phyloP scores from a whole-genome alignment of 2,113 vertebrate species.

The Coturnix japonica region DNA sequence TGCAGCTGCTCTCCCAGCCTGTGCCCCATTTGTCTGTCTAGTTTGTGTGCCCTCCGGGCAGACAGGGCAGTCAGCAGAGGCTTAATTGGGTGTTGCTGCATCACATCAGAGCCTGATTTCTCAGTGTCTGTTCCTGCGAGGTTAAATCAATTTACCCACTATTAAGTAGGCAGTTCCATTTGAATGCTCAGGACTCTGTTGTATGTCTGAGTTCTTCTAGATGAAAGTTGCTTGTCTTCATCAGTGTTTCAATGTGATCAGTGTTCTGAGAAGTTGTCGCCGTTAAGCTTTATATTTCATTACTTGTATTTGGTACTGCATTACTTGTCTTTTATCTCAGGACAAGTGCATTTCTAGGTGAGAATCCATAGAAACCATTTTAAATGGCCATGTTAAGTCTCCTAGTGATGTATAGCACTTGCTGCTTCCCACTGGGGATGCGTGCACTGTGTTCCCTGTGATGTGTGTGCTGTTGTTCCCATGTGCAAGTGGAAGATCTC shows the following conservation, averaged over 20 bases:
- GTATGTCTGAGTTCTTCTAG: not conserved
- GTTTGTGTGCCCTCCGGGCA: not conserved
- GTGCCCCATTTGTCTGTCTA: not conserved
- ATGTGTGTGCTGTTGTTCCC: not conserved
- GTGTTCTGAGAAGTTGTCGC: not conserved
- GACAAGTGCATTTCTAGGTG: not conserved
- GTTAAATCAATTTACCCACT: not conserved
- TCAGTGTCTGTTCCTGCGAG: not conserved
- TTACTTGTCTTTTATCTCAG: not conserved
- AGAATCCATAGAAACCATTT: not conserved
- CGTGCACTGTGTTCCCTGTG: not conserved
- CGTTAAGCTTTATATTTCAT: not conserved
- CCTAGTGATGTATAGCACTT: not conserved
- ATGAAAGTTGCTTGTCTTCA: conserved; percentile 23
- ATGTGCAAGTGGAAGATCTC: not conserved
- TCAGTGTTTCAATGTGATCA: not conserved
- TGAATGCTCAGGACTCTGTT: conserved; percentile 22
- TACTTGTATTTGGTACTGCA: not conserved
- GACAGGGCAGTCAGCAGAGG: rapidly evolving
- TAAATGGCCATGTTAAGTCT: not conserved
- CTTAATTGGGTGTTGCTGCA: not conserved
- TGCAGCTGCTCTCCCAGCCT: not conserved
- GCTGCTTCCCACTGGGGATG: not conserved
- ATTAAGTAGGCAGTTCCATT: not conserved
- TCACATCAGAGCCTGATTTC: not conserved